These are phyloP conservation scores for Lepidonotus clava DNA, from an alignment of 2,888 invertebrate genomes.

Conservation along the genomic window DNA sequence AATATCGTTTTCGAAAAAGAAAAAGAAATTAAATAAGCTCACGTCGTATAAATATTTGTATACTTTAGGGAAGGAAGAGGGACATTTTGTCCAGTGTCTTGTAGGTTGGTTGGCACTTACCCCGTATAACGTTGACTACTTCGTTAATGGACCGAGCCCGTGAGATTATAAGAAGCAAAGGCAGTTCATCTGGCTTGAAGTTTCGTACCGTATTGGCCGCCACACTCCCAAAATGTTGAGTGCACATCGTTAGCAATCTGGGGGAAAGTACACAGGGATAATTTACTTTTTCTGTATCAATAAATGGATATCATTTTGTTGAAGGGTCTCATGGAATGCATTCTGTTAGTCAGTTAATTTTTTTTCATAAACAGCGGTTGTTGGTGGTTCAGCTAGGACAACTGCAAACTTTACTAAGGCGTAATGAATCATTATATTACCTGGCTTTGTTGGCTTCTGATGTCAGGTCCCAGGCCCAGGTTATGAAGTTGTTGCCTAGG, in stretches of 20 bases:
- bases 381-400: no score
- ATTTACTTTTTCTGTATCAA: no score
- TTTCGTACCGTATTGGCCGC: slow-evolving; percentile 92
- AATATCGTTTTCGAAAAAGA: no score
- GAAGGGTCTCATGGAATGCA: no score
- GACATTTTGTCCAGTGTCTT: not conserved
- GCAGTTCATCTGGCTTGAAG: slow-evolving; percentile 92
- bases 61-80: no score
- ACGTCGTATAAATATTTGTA: no score
- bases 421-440: slow-evolving; percentile 81
- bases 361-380: no score
- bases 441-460: slow-evolving; percentile 91
- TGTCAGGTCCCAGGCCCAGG: slow-evolving; percentile 99
- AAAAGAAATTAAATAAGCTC: no score
- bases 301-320: not conserved
- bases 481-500: slow-evolving; percentile 92
- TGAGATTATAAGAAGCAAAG: slow-evolving; percentile 93
- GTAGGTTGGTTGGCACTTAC: no score
- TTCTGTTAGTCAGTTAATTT: no score
- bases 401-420: no score
- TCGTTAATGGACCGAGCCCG: slow-evolving; percentile 93
- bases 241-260: slow-evolving; percentile 76
- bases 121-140: slow-evolving; percentile 93
- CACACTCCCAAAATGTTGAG: slow-evolving; percentile 86
- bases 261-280: not conserved